Evolutionary conservation across 2,797 vertebrate species (phyloP), one percentile per base, ranked within the genome.

Genomic region (Presbytis comata): DNA sequence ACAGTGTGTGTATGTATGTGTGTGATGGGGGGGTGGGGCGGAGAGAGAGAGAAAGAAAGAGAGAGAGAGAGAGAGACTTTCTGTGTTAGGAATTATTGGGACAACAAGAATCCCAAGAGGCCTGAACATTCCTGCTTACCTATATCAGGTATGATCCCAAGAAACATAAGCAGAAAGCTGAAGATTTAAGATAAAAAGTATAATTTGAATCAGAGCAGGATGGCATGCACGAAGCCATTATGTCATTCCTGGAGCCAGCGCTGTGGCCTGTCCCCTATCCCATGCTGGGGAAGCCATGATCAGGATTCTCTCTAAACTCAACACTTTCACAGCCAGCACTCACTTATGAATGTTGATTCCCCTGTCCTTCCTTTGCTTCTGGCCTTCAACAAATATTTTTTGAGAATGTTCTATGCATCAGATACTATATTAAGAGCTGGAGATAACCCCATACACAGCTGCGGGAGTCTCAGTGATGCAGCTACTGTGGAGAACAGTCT

Each of bases 191-290:
- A 53, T 28, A 57, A n/a, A 48, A 55, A 70, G 55, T 24, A 79
- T 10, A 55, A 9, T 14, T 13, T 9, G 33, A 80, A 48, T 26
- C 30, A 48, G 30, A 67, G 55, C 21, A 44, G 48, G n/a, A 41
- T 10, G 36, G 24, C 22, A 4, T 26, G 30, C 53, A 3, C 21
- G 36, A 86, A 22, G 5, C 6, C 57, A 33, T 28, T 0, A 0
- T 2, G 5, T 39, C 33, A 76, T 19, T 44, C 21, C 1, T 53
- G 36, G 36, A 10, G 36, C 6, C 26, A 39, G 13, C 3, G 1
- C 5, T 26, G 6, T 48, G n/a, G 11, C 16, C 74, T 75, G 80
- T 14, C 10, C 22, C 10, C 16, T 22, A 0, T 9, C 22, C 44
- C 17, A 57, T 30, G 19, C n/a, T 13, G 19, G 24, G 17, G 28